Conservation (phyloP, 2,797 vertebrate species). For the Ispidina lecontei region DNA sequence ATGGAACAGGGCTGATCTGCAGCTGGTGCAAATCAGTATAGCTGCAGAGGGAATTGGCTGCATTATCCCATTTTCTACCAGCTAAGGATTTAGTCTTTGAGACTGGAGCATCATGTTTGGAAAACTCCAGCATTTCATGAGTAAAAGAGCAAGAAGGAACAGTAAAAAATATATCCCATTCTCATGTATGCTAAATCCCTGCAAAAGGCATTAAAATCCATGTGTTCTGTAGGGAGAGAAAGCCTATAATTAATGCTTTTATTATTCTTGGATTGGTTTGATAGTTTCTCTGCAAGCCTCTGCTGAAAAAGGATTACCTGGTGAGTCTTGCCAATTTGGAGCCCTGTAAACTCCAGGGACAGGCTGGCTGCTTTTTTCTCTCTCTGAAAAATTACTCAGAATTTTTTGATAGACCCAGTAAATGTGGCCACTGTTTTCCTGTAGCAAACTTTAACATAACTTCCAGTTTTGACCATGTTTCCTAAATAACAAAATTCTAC, state of each 20-base stretch:
- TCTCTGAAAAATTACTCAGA: neutral
- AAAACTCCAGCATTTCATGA: neutral
- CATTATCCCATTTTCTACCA: neutral
- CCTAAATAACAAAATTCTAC: neutral
- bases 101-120: neutral
- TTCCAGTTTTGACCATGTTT: neutral
- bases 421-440: neutral
- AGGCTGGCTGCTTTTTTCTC: neutral
- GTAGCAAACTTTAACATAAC: neutral
- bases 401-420: neutral
- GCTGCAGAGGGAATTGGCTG: neutral
- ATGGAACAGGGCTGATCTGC: neutral
- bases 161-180: neutral
- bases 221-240: neutral
- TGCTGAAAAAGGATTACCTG: slow-evolving; percentile 17
- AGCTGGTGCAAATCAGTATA: neutral
- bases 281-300: neutral
- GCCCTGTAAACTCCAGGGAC: neutral
- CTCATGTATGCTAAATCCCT: neutral
- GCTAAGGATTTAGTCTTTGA: neutral
- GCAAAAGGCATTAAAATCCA: neutral
- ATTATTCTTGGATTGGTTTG: slow-evolving; percentile 1
- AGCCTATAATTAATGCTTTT: neutral
- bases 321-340: neutral
- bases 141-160: neutral